Conservation (phyloP, 2,113 vertebrate genomes). For the Sapayoa aenigma region DNA sequence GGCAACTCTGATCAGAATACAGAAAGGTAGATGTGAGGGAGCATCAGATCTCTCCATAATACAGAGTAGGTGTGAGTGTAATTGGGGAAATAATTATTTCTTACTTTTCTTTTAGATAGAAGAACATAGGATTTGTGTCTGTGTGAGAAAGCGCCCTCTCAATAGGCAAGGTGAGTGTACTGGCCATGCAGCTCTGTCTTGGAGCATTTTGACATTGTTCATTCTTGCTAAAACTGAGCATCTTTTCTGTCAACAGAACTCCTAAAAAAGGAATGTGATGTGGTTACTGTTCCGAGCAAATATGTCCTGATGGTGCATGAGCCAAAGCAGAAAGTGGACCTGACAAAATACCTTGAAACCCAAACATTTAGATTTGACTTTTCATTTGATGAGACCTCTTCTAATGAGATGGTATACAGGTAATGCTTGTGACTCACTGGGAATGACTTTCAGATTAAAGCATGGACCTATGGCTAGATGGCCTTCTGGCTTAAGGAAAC, state of each 20-base stretch:
- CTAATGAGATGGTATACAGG: slow-evolving; percentile 94
- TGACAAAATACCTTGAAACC: slow-evolving; percentile 95
- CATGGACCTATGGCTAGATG: background rate
- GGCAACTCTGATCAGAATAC: background rate
- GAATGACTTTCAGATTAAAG: background rate
- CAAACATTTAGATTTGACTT: slow-evolving; percentile 93
- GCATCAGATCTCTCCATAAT: rapidly evolving
- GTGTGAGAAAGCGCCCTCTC: slow-evolving; percentile 92
- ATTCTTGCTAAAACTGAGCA: background rate
- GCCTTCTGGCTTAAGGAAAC: background rate
- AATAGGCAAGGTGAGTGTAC: slow-evolving; percentile 85
- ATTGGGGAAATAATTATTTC: background rate
- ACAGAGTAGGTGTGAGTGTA: background rate
- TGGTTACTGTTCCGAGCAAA: slow-evolving; percentile 90
- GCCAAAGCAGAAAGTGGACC: slow-evolving; percentile 94
- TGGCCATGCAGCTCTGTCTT: background rate
- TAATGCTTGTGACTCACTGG: slow-evolving; percentile 52
- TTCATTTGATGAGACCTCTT: slow-evolving; percentile 85
- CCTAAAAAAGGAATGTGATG: slow-evolving; percentile 89
- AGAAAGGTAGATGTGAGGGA: background rate
- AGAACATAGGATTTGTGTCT: slow-evolving; percentile 89
- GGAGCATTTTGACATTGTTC: background rate
- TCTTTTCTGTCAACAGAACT: slow-evolving; percentile 76
- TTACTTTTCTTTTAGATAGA: slow-evolving; percentile 75
- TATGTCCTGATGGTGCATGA: slow-evolving; percentile 88